phyloP scores from a whole-genome alignment of 2,113 vertebrate species.

The Alces alces region DNA sequence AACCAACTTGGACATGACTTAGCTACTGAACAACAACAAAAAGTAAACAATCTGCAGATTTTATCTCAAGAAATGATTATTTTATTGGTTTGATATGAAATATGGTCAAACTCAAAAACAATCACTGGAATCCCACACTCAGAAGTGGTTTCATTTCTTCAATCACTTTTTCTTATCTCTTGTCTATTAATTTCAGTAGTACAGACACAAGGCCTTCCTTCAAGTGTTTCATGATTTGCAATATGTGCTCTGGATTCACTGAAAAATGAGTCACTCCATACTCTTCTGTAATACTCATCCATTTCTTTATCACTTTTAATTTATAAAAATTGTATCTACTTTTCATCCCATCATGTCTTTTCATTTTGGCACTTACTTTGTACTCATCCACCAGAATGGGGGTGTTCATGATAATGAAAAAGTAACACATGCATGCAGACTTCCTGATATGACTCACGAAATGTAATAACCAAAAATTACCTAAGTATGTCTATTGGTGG shows the following conservation, averaged over 20 bases:
- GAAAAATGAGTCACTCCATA: constrained; percentile 3
- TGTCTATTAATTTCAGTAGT: background rate
- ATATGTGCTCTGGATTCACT: background rate
- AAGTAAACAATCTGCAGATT: background rate
- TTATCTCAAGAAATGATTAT: background rate
- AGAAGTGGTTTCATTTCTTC: background rate
- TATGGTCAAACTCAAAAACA: background rate
- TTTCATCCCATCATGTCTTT: background rate
- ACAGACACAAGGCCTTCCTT: background rate
- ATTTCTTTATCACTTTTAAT: background rate
- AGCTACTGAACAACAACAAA: background rate
- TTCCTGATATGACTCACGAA: constrained; percentile 19
- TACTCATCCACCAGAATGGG: background rate
- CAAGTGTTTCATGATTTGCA: background rate
- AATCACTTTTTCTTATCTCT: background rate
- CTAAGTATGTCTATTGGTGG: background rate
- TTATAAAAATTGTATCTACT: background rate
- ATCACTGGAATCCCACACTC: background rate
- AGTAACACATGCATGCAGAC: background rate
- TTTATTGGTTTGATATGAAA: background rate
- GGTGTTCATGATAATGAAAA: background rate
- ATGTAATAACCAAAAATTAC: background rate
- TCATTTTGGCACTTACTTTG: background rate
- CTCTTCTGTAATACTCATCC: background rate
- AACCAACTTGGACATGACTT: background rate